phyloP scores from a whole-genome alignment of 2,113 vertebrate species.

The Hassar affinis region DNA sequence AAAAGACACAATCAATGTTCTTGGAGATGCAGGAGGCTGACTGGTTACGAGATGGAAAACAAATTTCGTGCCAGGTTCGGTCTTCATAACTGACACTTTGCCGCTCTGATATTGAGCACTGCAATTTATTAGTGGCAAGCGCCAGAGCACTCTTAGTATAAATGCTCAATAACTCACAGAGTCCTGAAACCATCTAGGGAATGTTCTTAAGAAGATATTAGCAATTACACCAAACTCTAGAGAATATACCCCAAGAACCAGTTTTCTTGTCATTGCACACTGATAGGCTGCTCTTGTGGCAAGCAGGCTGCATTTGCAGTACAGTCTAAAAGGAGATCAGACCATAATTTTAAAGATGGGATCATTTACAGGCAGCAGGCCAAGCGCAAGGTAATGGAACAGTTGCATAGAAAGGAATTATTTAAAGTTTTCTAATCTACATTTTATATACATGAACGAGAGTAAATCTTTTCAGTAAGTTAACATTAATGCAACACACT shows the following conservation, averaged over 20 bases:
- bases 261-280: conserved; percentile 40
- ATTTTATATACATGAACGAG: not conserved
- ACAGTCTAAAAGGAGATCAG: not conserved
- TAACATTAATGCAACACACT: not conserved
- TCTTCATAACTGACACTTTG: conserved; percentile 70
- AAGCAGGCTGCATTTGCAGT: not conserved
- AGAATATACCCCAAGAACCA: conserved; percentile 34
- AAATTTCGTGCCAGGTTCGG: conserved; percentile 67
- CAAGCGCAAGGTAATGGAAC: not conserved
- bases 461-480: not conserved
- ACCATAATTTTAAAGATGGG: conserved; percentile 5
- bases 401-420: not conserved
- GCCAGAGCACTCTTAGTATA: conserved; percentile 60
- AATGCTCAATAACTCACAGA: conserved; percentile 61
- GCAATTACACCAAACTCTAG: conserved; percentile 50
- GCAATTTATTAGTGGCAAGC: conserved; percentile 67
- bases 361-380: not conserved
- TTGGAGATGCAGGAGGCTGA: conserved; percentile 53
- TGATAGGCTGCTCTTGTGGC: conserved; percentile 25
- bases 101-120: conserved; percentile 64
- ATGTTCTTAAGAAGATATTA: conserved; percentile 49
- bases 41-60: conserved; percentile 72
- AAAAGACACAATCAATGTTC: conserved; percentile 67
- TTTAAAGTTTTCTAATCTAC: too few relatives aligned
- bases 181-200: conserved; percentile 50